Evolutionary conservation across 2,113 vertebrate genomes (phyloP), one percentile per base, ranked within the genome.

Genomic region (Nipponia nippon): DNA sequence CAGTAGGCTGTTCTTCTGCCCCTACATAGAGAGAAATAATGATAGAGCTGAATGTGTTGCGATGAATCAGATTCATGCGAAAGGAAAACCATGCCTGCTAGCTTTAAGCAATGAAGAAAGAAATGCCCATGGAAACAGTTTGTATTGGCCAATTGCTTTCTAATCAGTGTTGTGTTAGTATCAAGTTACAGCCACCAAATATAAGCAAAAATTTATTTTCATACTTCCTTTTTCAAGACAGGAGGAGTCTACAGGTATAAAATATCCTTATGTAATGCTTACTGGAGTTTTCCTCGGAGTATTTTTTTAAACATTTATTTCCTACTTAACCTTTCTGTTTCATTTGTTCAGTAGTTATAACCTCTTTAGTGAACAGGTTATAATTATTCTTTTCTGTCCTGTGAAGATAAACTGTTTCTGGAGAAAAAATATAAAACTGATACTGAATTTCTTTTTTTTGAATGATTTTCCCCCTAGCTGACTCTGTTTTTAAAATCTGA

Each of bases 41-140:
- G 83, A 21, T 11, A 47, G 27, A 83, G 9, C 55, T 70, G 70
- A 69, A 52, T 29, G 27, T 67, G 56, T 77, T 87, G 34, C 1
- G 3, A 73, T 95, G 85, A 91, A 92, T 80, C 67, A 66, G 82
- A 69, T 94, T 69, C n/a, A 80, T 55, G 53, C 2, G 15, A 65
- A 88, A 71, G 92, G 78, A 87, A 70, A 87, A 76, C 38, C 36
- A 12, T 53, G 62, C 15, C 61, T 87, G 53, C 38, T 76, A 8
- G 22, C 58, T 47, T 83, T 94, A 10, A 63, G 17, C 5, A 83
- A 82, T 21, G 93, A 85, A 92, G 71, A 95, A 87, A 59, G 22
- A 47, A 82, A 83, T 67, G 66, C 62, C 72, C 47, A 49, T 30
- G 93, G 93, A 46, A 95, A 83, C 20, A 88, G 89, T 97, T 88